Percentiles rank a stretch among this genome's conserved stretches.
Conservation (phyloP, 1,140 invertebrate genomes). For the Drosophila tropicalis region DNA sequence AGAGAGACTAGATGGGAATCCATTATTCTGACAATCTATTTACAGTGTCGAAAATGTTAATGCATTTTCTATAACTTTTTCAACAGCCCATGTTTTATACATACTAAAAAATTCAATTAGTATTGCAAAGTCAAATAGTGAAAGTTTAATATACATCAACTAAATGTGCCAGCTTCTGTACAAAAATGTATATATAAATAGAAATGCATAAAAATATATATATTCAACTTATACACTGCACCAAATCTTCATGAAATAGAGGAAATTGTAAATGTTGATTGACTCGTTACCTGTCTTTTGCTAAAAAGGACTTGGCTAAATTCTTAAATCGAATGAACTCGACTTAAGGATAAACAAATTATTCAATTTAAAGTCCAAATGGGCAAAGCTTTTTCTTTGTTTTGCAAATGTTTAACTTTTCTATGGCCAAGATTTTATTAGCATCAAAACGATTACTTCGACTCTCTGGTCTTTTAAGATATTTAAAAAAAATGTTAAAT, state of each 20-base stretch:
- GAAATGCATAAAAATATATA: neutral
- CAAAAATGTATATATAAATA: neutral
- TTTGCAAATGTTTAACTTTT: too few species aligned
- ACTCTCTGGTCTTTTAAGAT: too few species aligned
- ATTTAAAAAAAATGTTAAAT: neutral
- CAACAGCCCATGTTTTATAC: neutral
- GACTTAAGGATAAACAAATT: too few species aligned
- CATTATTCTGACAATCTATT: neutral
- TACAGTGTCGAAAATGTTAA: neutral
- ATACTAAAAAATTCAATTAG: slow-evolving; percentile 74
- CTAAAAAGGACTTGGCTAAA: too few species aligned
- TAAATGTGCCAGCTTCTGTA: slow-evolving; percentile 7
- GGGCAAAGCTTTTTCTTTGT: too few species aligned
- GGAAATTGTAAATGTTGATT: too few species aligned
- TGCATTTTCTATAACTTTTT: neutral
- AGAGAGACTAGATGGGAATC: too few species aligned
- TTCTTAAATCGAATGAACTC: too few species aligned
- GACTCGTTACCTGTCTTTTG: too few species aligned
- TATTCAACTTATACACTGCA: neutral
- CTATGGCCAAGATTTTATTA: too few species aligned
- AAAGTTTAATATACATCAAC: slow-evolving; percentile 61
- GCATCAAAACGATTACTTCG: too few species aligned
- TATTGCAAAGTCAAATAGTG: slow-evolving; percentile 67
- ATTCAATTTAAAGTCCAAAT: too few species aligned
- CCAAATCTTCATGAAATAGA: neutral